phyloP scores from a whole-genome alignment of 1,140 invertebrate genomes.

The Hyles euphorbiae region DNA sequence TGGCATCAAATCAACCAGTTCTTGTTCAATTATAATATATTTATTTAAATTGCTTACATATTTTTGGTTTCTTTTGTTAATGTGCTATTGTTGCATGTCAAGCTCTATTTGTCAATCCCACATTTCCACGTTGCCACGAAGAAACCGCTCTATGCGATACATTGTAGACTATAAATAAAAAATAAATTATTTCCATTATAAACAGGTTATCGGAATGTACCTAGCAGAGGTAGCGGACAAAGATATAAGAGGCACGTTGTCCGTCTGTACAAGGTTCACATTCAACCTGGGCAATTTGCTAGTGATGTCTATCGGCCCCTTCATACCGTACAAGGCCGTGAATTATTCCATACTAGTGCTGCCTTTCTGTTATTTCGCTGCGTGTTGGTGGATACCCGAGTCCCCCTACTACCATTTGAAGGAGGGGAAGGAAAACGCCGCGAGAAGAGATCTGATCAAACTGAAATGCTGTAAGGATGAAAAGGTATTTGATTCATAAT shows the following conservation, averaged over 20 bases:
- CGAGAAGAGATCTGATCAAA: slow-evolving; percentile 46
- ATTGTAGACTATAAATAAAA: not conserved
- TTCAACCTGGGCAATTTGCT: slow-evolving; percentile 80
- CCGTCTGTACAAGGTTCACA: slow-evolving; percentile 78
- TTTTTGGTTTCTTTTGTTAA: no score
- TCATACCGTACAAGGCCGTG: slow-evolving; percentile 61
- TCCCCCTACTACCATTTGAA: slow-evolving; percentile 83
- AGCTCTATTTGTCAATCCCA: no score
- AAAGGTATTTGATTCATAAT: slow-evolving; percentile 16
- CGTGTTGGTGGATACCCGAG: slow-evolving; percentile 83
- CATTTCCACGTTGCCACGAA: no score
- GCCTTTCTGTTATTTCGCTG: slow-evolving; percentile 75
- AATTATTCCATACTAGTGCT: slow-evolving; percentile 61
- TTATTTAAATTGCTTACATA: no score
- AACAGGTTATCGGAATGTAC: slow-evolving; percentile 77
- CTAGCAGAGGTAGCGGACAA: slow-evolving; percentile 82
- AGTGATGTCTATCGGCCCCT: slow-evolving; percentile 70
- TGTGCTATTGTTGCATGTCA: no score
- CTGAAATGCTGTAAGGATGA: slow-evolving; percentile 36
- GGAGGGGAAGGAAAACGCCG: slow-evolving; percentile 68
- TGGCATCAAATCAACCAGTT: no score
- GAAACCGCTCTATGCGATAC: no score
- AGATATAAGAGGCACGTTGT: slow-evolving; percentile 78
- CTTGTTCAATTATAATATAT: no score
- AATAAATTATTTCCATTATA: slow-evolving; percentile 23